Conservation (phyloP, 2,888 invertebrate species). For the Torymus aiolomorphi region DNA sequence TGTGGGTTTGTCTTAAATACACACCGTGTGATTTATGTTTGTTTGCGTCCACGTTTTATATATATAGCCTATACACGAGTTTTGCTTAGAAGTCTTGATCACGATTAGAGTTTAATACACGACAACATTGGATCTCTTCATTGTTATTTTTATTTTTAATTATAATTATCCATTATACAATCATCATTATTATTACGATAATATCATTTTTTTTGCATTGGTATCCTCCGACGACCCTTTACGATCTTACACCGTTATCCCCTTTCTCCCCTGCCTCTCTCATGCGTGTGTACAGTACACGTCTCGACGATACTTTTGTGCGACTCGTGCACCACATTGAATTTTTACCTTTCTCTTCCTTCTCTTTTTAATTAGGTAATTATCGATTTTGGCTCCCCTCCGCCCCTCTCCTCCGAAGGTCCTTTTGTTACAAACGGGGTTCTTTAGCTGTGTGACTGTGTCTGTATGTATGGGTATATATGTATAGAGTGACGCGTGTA, state of each 20-base stretch:
- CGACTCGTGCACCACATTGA: slow-evolving; percentile 1
- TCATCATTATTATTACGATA: slow-evolving; percentile 19
- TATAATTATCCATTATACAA: slow-evolving; percentile 25
- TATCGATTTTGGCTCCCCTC: slow-evolving; percentile 16
- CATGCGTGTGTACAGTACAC: too few relatives aligned
- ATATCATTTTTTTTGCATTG: slow-evolving; percentile 14
- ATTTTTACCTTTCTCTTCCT: neutral
- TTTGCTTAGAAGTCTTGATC: slow-evolving; percentile 43
- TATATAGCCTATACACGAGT: slow-evolving; percentile 24
- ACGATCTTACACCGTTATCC: too few relatives aligned
- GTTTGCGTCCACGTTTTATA: slow-evolving; percentile 9
- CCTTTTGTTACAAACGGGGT: neutral
- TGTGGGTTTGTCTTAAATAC: slow-evolving; percentile 14
- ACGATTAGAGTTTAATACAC: slow-evolving; percentile 45
- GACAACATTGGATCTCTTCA: slow-evolving; percentile 39
- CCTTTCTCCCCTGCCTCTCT: too few relatives aligned
- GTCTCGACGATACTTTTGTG: slow-evolving; percentile 14
- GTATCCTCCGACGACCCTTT: too few relatives aligned
- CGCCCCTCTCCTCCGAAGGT: neutral
- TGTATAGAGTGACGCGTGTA: too few relatives aligned
- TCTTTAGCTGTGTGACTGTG: too few relatives aligned
- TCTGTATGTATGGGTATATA: too few relatives aligned
- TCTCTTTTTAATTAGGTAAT: slow-evolving; percentile 17
- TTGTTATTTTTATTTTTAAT: slow-evolving; percentile 7
- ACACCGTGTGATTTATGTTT: neutral